phyloP scores from a whole-genome alignment of 2,113 vertebrate genomes.

The Mobula birostris region DNA sequence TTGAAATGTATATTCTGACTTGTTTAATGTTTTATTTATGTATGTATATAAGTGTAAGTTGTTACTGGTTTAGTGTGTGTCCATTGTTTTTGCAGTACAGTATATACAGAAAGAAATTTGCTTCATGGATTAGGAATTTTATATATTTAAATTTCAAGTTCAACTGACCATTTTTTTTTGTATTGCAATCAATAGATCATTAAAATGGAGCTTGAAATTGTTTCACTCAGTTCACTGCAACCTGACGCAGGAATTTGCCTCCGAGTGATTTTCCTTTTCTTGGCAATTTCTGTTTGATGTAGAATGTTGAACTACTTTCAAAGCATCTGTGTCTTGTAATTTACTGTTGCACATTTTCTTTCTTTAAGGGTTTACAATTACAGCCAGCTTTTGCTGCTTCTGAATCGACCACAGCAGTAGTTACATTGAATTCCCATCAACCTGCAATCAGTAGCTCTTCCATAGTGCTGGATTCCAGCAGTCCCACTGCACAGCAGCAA shows the following conservation, averaged over 20 bases:
- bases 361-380: constrained; percentile 61
- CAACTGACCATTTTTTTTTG: neutral
- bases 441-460: constrained; percentile 40
- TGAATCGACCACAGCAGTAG: constrained; percentile 52
- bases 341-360: constrained; percentile 32
- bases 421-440: constrained; percentile 51
- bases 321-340: neutral
- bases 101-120: neutral
- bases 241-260: neutral
- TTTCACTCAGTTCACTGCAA: neutral
- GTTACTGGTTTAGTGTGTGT: neutral
- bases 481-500: constrained; percentile 47
- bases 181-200: neutral
- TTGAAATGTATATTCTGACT: neutral
- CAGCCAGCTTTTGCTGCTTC: constrained; percentile 55
- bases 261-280: neutral
- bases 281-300: neutral
- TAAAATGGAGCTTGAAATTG: neutral
- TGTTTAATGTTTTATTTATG: neutral
- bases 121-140: neutral
- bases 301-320: neutral
- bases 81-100: neutral
- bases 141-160: neutral
- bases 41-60: neutral
- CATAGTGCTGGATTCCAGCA: constrained; percentile 49